phyloP scores from a whole-genome alignment of 2,113 vertebrate genomes.

The Catagonus wagneri region DNA sequence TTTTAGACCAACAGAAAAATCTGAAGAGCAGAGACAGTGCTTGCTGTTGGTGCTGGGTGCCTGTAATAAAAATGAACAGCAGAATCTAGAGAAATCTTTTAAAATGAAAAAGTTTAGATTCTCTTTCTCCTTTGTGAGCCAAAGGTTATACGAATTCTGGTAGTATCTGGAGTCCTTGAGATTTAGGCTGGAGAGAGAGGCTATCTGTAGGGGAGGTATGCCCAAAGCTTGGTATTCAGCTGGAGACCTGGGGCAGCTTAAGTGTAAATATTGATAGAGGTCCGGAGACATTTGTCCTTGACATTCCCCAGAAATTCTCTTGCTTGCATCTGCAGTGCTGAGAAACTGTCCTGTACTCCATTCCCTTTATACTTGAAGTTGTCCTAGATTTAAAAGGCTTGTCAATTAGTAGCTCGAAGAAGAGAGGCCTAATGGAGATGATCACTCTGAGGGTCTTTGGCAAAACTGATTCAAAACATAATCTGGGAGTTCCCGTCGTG shows the following conservation, averaged over 20 bases:
- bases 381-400: background rate
- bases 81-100: constrained; percentile 51
- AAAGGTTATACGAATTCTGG: constrained; percentile 52
- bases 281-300: constrained; percentile 50
- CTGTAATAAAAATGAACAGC: constrained; percentile 25
- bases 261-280: background rate
- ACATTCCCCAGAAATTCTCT: background rate
- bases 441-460: constrained; percentile 40
- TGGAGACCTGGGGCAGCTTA: constrained; percentile 15
- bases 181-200: background rate
- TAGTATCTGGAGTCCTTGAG: background rate
- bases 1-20: constrained; percentile 66
- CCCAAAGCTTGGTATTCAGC: background rate
- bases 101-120: constrained; percentile 59
- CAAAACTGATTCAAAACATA: constrained; percentile 30
- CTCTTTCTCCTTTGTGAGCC: background rate
- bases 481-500: too few relatives aligned
- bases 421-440: background rate
- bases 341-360: background rate
- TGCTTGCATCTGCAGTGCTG: background rate
- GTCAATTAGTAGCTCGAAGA: constrained; percentile 37
- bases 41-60: constrained; percentile 54
- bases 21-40: constrained; percentile 50
- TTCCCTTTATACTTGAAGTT: background rate
- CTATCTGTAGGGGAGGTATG: constrained; percentile 43